Conservation (phyloP, 2,797 vertebrate species). For the Pangasius mekongensis region DNA sequence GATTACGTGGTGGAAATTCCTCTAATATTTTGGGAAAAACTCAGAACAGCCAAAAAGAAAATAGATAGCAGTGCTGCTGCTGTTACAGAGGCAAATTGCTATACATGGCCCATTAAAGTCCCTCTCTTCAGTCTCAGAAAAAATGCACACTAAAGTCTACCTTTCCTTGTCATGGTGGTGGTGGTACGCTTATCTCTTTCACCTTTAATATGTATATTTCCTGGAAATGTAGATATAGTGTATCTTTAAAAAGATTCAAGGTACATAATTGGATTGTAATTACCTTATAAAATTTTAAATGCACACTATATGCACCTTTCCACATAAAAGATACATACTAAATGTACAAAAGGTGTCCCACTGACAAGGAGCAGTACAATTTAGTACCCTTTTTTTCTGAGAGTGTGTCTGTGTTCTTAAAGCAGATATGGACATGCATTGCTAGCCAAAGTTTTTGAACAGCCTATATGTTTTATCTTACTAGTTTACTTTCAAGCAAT, state of each 20-base stretch:
- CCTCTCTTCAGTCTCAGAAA: neutral
- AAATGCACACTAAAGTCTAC: neutral
- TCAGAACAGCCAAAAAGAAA: neutral
- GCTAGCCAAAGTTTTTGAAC: neutral
- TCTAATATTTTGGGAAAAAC: slow-evolving; percentile 1
- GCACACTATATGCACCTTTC: neutral
- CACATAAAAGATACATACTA: neutral
- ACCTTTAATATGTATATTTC: neutral
- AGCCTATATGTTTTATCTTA: neutral
- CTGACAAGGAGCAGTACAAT: neutral
- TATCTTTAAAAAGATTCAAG: neutral
- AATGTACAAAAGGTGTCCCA: neutral
- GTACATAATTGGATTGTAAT: neutral
- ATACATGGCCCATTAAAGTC: neutral
- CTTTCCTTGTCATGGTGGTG: neutral
- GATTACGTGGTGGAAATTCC: slow-evolving; percentile 40
- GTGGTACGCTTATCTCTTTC: neutral
- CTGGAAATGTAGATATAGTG: neutral
- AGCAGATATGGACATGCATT: neutral
- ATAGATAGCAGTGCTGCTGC: neutral
- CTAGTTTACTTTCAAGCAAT: slow-evolving; percentile 1
- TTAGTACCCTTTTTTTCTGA: neutral
- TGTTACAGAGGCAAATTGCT: slow-evolving; percentile 10
- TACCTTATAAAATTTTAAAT: neutral
- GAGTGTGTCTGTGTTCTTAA: neutral